Conservation (phyloP, 2,888 invertebrate species). For the Melanchra persicariae region DNA sequence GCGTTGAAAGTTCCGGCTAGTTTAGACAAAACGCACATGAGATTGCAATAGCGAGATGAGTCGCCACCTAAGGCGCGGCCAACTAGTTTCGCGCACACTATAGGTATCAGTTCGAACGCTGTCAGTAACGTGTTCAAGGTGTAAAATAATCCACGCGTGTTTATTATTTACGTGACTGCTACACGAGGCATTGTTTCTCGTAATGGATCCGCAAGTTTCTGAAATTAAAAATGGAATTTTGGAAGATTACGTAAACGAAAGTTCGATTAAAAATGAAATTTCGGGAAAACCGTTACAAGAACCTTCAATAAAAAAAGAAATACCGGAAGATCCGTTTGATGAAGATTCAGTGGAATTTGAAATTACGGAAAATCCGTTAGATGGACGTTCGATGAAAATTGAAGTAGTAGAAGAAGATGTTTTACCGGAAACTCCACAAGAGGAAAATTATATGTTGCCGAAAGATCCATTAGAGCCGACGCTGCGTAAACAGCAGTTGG, state of each 20-base stretch:
- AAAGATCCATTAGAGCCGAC: slow-evolving; percentile 19
- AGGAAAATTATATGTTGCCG: neutral
- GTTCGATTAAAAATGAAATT: neutral
- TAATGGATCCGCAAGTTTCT: slow-evolving; percentile 14
- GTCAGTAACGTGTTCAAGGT: neutral
- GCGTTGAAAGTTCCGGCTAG: too few species aligned
- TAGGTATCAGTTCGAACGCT: slow-evolving; percentile 37
- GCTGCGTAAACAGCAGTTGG: neutral
- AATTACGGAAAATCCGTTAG: neutral
- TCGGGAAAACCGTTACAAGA: neutral
- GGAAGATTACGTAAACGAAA: neutral
- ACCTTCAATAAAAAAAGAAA: neutral
- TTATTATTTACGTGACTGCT: slow-evolving; percentile 13
- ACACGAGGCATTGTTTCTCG: slow-evolving; percentile 14
- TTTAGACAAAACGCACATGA: too few species aligned
- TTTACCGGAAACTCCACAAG: neutral
- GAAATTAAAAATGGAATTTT: neutral
- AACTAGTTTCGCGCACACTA: too few species aligned
- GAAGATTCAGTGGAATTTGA: neutral
- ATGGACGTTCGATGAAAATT: neutral
- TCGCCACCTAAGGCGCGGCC: too few species aligned
- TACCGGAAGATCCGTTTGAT: neutral
- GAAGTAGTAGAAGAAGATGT: neutral
- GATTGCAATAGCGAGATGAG: too few species aligned
- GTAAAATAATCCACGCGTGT: neutral